These are phyloP conservation scores for Cryptocephalus moraei DNA, from an alignment of 2,888 invertebrate genomes.

Conservation along the genomic window DNA sequence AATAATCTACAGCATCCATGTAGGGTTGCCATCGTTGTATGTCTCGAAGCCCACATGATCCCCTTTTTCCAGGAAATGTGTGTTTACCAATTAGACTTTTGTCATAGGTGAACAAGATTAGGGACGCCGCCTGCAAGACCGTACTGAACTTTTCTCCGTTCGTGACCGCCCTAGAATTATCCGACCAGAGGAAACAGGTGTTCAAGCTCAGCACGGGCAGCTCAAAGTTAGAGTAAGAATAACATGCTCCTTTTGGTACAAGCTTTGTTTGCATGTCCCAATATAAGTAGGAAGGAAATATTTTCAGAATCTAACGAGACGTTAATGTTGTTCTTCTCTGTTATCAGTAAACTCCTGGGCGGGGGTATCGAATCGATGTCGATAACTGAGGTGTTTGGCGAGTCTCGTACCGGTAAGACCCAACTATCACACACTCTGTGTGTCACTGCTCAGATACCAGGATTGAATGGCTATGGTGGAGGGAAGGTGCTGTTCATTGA, in stretches of 20 bases:
- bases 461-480: conserved; percentile 54
- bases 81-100: conserved; percentile 9
- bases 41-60: too few species aligned
- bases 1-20: too few species aligned
- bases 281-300: too few species aligned
- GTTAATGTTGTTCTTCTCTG: background rate
- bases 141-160: conserved; percentile 47
- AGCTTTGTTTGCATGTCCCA: background rate
- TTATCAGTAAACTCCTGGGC: conserved; percentile 57
- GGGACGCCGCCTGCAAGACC: conserved; percentile 64
- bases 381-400: conserved; percentile 75
- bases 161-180: conserved; percentile 64
- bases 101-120: conserved; percentile 50
- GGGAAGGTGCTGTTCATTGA: conserved; percentile 77
- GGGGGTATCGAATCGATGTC: conserved; percentile 78
- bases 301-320: conserved; percentile 1
- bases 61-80: too few species aligned
- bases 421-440: conserved; percentile 72
- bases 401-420: conserved; percentile 74
- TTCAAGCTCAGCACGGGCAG: conserved; percentile 62
- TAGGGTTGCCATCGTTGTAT: too few species aligned
- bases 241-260: conserved; percentile 1
- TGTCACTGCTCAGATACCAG: conserved; percentile 68
- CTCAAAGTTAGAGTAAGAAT: conserved; percentile 58
- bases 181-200: conserved; percentile 58